Evolutionary conservation across 23 tunicate genomes (phyloP).

Genomic region (Halocynthia roretzi): DNA sequence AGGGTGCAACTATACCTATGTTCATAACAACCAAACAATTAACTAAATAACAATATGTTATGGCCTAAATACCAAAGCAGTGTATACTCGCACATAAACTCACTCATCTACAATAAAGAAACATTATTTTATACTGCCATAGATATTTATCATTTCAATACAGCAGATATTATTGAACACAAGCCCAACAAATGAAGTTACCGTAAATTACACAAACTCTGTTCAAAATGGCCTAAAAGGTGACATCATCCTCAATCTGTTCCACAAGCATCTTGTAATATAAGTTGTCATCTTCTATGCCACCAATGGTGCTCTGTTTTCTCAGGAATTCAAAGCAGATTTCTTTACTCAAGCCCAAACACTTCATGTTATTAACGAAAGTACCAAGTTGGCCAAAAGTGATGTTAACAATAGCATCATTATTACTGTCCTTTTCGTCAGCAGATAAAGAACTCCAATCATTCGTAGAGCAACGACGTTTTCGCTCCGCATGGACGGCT

Average conservation of each 20-base stretch:
- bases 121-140: too few species aligned
- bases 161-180: too few species aligned
- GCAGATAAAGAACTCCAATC: slow-evolving; percentile 46
- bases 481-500: slow-evolving; percentile 60
- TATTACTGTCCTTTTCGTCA: slow-evolving; percentile 55
- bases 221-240: neutral
- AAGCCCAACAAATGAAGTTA: too few species aligned
- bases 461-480: slow-evolving; percentile 25
- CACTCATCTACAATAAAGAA: too few species aligned
- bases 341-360: slow-evolving; percentile 61
- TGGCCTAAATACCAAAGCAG: too few species aligned
- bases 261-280: slow-evolving; percentile 21
- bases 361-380: slow-evolving; percentile 82
- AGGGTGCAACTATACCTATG: too few species aligned
- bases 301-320: slow-evolving; percentile 77
- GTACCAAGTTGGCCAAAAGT: slow-evolving; percentile 87
- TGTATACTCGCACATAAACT: too few species aligned
- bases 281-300: slow-evolving; percentile 13
- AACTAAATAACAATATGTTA: too few species aligned
- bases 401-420: slow-evolving; percentile 44
- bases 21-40: too few species aligned
- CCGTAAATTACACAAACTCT: too few species aligned
- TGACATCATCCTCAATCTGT: slow-evolving; percentile 27
- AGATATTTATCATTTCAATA: too few species aligned
- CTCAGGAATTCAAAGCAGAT: slow-evolving; percentile 70